These are phyloP conservation scores for Rotaria sp. DNA, from an alignment of 2,888 invertebrate species.

Conservation along the genomic window DNA sequence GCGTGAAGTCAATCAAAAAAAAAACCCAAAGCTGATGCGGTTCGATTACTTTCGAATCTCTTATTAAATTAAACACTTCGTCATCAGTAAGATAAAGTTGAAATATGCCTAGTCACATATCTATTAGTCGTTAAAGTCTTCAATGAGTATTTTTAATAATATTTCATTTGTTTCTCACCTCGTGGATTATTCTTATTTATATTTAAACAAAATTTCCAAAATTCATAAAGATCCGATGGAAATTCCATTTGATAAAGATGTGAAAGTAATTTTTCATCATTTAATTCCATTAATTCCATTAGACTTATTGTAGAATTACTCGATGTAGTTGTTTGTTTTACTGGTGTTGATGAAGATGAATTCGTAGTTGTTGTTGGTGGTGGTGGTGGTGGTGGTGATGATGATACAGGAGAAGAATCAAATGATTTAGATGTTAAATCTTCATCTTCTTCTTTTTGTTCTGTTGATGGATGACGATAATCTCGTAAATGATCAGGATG, in stretches of 20 bases:
- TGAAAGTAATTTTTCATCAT: constrained; percentile 20
- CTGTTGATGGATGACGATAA: constrained; percentile 24
- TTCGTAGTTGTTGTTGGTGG: not conserved
- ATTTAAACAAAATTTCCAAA: constrained; percentile 69
- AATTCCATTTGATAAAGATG: constrained; percentile 62
- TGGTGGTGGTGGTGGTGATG: not conserved
- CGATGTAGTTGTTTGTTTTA: not conserved
- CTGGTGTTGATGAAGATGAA: not conserved
- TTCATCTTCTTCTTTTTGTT: not conserved
- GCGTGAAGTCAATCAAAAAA: too few species aligned
- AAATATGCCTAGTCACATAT: too few species aligned
- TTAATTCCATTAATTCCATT: not conserved
- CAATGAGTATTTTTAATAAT: not conserved
- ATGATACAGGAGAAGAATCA: not conserved
- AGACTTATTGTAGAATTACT: not conserved
- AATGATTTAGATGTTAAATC: not conserved
- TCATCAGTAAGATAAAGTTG: too few species aligned
- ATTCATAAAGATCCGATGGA: constrained; percentile 79
- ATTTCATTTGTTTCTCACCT: constrained; percentile 44
- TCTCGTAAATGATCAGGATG: constrained; percentile 33
- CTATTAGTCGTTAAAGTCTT: too few species aligned
- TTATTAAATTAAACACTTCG: too few species aligned
- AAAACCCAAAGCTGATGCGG: too few species aligned
- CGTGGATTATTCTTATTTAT: constrained; percentile 60
- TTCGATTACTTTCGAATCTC: too few species aligned